A percentile compares a stretch with the other conserved stretches of the same genome.
These are phyloP conservation scores for Drosophila anomalata DNA, from an alignment of 2,888 invertebrate genomes.

Conservation along the genomic window DNA sequence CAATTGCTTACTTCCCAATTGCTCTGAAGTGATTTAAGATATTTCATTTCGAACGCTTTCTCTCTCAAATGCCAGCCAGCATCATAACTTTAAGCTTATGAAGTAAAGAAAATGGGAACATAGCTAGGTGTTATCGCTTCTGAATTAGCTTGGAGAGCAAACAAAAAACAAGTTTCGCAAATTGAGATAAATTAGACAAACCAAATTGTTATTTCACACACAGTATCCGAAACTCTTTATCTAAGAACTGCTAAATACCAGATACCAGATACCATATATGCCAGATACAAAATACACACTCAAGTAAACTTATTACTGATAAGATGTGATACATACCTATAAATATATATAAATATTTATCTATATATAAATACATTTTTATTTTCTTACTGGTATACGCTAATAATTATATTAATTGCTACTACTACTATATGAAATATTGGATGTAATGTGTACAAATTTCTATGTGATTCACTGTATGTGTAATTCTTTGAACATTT, in stretches of 20 bases:
- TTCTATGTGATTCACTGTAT: conserved; percentile 83
- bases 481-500: conserved; percentile 65
- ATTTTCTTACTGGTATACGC: conserved; percentile 67
- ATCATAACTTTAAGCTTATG: neutral
- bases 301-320: conserved; percentile 45
- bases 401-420: conserved; percentile 71
- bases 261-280: conserved; percentile 47
- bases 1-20: conserved; percentile 3
- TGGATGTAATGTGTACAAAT: conserved; percentile 82
- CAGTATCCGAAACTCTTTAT: conserved; percentile 25
- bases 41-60: neutral
- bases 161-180: neutral
- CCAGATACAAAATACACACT: conserved; percentile 49
- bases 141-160: conserved; percentile 15
- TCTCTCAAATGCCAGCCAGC: neutral
- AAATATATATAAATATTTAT: conserved; percentile 50
- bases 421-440: conserved; percentile 75
- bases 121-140: conserved; percentile 4
- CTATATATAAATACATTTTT: conserved; percentile 58
- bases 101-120: neutral
- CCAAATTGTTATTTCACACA: conserved; percentile 17
- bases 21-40: neutral
- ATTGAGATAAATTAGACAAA: conserved; percentile 16
- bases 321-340: conserved; percentile 46
- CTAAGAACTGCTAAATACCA: conserved; percentile 33